Conservation (phyloP, 2,113 vertebrate genomes). For the Misgurnus anguillicaudatus region DNA sequence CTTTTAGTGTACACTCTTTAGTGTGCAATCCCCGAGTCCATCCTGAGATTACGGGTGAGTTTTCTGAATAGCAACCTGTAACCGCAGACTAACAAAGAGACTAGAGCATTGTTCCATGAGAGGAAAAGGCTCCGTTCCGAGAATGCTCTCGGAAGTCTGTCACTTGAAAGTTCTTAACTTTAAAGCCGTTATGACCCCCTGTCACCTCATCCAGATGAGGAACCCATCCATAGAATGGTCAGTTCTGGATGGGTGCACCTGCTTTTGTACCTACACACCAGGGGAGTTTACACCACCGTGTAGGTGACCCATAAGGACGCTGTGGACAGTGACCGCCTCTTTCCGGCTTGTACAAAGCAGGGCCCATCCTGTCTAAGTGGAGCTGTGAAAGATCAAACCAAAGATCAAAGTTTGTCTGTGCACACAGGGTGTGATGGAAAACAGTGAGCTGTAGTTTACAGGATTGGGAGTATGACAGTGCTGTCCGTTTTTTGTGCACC, state of each 20-base stretch:
- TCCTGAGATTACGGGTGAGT: slow-evolving; percentile 43
- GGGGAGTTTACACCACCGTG: slow-evolving; percentile 63
- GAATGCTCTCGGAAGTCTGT: slow-evolving; percentile 59
- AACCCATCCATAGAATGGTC: slow-evolving; percentile 54
- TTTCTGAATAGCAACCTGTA: slow-evolving; percentile 4
- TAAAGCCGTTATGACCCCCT: slow-evolving; percentile 40
- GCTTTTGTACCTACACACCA: slow-evolving; percentile 64
- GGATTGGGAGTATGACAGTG: not conserved
- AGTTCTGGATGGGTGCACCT: slow-evolving; percentile 68
- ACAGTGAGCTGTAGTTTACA: not conserved
- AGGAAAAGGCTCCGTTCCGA: not conserved
- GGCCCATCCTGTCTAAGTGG: slow-evolving; percentile 20
- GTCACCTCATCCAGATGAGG: slow-evolving; percentile 48
- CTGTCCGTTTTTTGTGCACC: not conserved
- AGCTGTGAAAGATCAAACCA: not conserved
- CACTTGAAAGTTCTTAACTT: slow-evolving; percentile 64
- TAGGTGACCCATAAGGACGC: slow-evolving; percentile 67
- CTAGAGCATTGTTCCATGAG: slow-evolving; percentile 58
- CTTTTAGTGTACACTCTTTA: not conserved
- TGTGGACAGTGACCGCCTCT: slow-evolving; percentile 61
- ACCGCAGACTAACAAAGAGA: slow-evolving; percentile 54
- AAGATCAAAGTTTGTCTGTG: slow-evolving; percentile 62
- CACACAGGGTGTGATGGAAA: not conserved
- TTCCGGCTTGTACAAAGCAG: slow-evolving; percentile 47
- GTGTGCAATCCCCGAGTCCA: slow-evolving; percentile 15